phyloP scores from a whole-genome alignment of 2,113 vertebrate species.

The Pipra filicauda region DNA sequence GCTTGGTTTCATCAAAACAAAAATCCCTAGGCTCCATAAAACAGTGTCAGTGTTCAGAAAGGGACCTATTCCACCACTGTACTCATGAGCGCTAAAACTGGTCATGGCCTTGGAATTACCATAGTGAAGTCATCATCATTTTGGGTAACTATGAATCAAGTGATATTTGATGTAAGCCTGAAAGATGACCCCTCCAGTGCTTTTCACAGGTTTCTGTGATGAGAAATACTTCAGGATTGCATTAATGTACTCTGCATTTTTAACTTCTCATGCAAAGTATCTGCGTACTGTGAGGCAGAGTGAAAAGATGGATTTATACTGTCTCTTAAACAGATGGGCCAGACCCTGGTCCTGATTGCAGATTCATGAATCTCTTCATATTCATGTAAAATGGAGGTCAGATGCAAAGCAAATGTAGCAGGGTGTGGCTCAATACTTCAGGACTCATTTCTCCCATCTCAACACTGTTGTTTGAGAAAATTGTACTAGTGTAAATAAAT shows the following conservation, averaged over 20 bases:
- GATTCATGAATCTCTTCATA: not conserved
- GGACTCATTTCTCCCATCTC: not conserved
- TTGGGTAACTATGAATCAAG: not conserved
- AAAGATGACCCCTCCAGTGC: not conserved
- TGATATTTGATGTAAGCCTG: not conserved
- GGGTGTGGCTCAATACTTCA: not conserved
- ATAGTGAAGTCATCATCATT: not conserved
- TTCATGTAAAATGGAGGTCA: not conserved
- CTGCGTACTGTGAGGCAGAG: not conserved
- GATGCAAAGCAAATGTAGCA: not conserved
- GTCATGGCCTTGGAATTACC: not conserved
- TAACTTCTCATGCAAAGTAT: not conserved
- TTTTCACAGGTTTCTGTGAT: not conserved
- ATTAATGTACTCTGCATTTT: not conserved
- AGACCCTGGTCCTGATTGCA: not conserved
- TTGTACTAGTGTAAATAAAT: not conserved
- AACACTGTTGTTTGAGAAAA: not conserved
- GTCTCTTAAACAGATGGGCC: not conserved
- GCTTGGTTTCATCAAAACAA: not conserved
- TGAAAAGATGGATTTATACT: not conserved
- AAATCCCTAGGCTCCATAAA: not conserved
- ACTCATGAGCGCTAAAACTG: accelerated
- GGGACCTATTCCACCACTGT: not conserved
- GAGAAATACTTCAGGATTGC: not conserved
- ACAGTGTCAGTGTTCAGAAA: not conserved